These are phyloP conservation scores for Tenthredo notha DNA, from an alignment of 2,888 invertebrate species.

Conservation along the genomic window DNA sequence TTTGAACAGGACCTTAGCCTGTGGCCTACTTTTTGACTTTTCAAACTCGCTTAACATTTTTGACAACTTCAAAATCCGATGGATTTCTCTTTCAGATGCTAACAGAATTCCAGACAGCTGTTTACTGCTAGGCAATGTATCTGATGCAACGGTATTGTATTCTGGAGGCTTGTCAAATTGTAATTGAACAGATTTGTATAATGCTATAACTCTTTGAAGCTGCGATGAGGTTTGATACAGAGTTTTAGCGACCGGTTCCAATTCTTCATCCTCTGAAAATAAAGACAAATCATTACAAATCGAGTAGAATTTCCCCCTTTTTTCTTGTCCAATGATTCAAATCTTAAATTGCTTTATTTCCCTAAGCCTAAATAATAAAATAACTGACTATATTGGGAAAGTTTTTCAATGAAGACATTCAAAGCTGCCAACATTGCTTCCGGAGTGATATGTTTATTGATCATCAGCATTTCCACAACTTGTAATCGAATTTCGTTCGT, in stretches of 20 bases:
- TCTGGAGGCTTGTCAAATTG: conserved; percentile 70
- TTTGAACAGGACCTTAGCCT: conserved; percentile 73
- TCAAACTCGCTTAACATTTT: conserved; percentile 66
- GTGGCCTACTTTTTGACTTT: conserved; percentile 59
- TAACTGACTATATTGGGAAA: conserved; percentile 67
- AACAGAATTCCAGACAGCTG: conserved; percentile 66
- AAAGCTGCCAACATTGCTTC: conserved; percentile 82
- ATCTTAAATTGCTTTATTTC: neutral
- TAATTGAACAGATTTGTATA: conserved; percentile 71
- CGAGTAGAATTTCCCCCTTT: neutral
- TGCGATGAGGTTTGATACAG: conserved; percentile 68
- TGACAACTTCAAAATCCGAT: conserved; percentile 74
- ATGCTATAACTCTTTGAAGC: conserved; percentile 67
- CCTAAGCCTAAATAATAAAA: neutral
- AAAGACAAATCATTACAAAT: neutral
- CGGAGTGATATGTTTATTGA: conserved; percentile 83
- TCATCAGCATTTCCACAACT: conserved; percentile 85
- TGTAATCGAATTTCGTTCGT: conserved; percentile 87
- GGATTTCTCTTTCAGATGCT: conserved; percentile 76
- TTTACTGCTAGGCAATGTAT: conserved; percentile 63
- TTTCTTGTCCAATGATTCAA: neutral
- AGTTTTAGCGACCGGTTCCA: conserved; percentile 68
- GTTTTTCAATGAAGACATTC: conserved; percentile 76
- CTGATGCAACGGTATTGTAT: conserved; percentile 68
- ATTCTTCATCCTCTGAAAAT: conserved; percentile 66